These are phyloP conservation scores for Polyodon spathula DNA, from an alignment of 2,113 vertebrate genomes.

Conservation along the genomic window DNA sequence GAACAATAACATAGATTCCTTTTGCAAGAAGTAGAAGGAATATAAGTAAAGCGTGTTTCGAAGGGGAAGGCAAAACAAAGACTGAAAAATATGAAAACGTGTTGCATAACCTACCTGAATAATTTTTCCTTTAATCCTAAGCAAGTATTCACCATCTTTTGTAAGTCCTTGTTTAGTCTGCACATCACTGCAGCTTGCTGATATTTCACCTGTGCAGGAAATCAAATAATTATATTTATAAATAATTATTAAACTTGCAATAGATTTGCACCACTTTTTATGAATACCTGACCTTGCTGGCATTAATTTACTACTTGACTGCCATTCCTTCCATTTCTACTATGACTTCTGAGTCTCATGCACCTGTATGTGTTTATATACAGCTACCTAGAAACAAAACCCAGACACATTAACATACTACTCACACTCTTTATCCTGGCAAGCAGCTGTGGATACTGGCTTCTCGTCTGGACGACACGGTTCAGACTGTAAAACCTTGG, in stretches of 20 bases:
- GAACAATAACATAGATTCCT: no score
- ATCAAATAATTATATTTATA: constrained; percentile 12
- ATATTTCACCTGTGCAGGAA: constrained; percentile 60
- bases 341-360: neutral
- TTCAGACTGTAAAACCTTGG: constrained; percentile 59
- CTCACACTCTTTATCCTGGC: constrained; percentile 74
- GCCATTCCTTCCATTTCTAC: no score
- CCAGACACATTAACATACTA: constrained; percentile 18
- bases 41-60: no score
- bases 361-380: no score
- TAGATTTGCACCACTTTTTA: neutral
- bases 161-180: constrained; percentile 65
- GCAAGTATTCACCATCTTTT: constrained; percentile 77
- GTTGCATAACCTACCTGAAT: constrained; percentile 63
- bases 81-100: neutral
- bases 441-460: constrained; percentile 66
- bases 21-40: no score
- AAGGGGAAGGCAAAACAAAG: no score
- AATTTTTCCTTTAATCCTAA: constrained; percentile 68
- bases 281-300: no score
- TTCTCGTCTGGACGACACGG: constrained; percentile 66
- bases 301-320: no score
- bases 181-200: constrained; percentile 74
- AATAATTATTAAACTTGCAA: no score
- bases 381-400: neutral